Evolutionary conservation across 1,140 invertebrate species (phyloP).

Genomic region (Cyclargus thomasi): DNA sequence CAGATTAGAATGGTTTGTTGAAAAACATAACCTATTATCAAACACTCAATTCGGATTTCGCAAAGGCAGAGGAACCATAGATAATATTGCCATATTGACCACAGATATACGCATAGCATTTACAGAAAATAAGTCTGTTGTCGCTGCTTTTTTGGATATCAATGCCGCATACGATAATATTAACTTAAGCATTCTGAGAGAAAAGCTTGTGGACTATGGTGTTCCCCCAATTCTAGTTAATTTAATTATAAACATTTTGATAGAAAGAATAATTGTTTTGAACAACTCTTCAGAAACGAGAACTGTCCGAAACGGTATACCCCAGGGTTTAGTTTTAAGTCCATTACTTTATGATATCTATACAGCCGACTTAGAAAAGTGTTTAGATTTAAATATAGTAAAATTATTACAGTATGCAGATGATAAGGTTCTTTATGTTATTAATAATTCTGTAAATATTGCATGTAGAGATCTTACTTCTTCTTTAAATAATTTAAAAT

Average conservation of each 20-base stretch:
- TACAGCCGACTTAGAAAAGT: conserved; percentile 13
- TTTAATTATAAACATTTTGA: neutral
- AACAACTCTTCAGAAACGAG: neutral
- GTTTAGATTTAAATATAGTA: neutral
- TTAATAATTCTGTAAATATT: neutral
- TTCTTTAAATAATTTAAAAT: neutral
- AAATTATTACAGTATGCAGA: conserved; percentile 21
- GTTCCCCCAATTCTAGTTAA: neutral
- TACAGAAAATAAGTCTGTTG: conserved; percentile 5
- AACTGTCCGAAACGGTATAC: neutral
- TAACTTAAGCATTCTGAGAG: neutral
- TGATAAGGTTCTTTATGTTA: conserved; percentile 13
- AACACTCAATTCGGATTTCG: no score
- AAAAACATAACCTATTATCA: neutral
- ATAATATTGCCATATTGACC: conserved; percentile 10
- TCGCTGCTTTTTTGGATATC: conserved; percentile 3
- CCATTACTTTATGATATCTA: conserved; percentile 17
- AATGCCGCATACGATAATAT: conserved; percentile 8
- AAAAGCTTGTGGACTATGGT: neutral
- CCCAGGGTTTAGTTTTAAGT: no score
- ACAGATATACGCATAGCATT: conserved; percentile 6
- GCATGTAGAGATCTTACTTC: neutral
- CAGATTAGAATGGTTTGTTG: neutral
- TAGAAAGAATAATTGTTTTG: neutral
- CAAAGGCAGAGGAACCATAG: neutral